Percentiles rank a stretch among this genome's conserved stretches.
phyloP scores from a whole-genome alignment of 2,888 invertebrate genomes.

The Idaea straminata region DNA sequence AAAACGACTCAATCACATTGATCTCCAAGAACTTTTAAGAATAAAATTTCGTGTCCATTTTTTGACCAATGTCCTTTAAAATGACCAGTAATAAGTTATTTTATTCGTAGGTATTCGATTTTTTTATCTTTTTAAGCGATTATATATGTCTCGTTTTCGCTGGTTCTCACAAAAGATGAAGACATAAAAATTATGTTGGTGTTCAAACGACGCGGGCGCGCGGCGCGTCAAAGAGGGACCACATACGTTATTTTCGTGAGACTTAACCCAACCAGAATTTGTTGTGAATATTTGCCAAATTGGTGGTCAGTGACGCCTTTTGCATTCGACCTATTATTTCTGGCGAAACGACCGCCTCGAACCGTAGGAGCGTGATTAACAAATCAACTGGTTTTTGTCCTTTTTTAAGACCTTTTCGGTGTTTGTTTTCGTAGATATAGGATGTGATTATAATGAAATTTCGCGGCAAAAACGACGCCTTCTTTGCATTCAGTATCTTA shows the following conservation, averaged over 20 bases:
- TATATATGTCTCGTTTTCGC: conserved; percentile 42
- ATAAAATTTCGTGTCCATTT: conserved; percentile 59
- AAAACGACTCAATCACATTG: conserved; percentile 55
- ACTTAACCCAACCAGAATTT: conserved; percentile 46
- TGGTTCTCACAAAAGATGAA: conserved; percentile 73
- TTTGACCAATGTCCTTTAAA: conserved; percentile 72
- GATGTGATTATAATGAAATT: conserved; percentile 71
- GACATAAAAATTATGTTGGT: conserved; percentile 73
- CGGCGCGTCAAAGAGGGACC: conserved; percentile 73
- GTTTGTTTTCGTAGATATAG: conserved; percentile 74
- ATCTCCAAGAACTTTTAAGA: conserved; percentile 56
- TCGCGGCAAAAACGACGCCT: conserved; percentile 39
- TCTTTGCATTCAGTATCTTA: neutral
- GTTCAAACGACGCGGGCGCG: conserved; percentile 35
- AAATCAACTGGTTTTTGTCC: conserved; percentile 59
- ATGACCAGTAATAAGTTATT: conserved; percentile 47
- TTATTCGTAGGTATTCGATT: neutral
- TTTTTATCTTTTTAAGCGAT: conserved; percentile 45
- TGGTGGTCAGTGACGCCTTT: conserved; percentile 75
- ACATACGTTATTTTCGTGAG: conserved; percentile 68
- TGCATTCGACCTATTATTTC: conserved; percentile 70
- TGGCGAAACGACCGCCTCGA: conserved; percentile 57
- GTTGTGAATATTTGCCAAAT: conserved; percentile 62
- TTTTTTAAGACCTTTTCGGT: conserved; percentile 52
- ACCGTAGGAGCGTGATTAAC: conserved; percentile 67